phyloP scores from a whole-genome alignment of 1,140 invertebrate genomes.

The Apolygus lucorum region DNA sequence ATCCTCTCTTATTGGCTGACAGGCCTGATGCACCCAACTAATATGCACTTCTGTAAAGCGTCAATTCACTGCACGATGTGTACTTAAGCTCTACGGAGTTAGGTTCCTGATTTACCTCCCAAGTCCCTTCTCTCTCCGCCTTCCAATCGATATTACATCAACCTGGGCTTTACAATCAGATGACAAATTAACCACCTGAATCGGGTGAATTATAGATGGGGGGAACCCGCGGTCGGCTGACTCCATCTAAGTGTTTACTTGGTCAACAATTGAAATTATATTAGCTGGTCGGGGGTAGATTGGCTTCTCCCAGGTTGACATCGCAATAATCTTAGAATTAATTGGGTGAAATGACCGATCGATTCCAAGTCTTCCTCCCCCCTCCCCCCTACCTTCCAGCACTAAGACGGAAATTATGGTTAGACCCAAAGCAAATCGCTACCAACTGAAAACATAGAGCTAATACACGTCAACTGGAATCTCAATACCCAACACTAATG shows the following conservation, averaged over 20 bases:
- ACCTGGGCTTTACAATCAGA: slow-evolving; percentile 3
- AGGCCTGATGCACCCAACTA: slow-evolving; percentile 5
- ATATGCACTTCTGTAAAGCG: slow-evolving; percentile 8
- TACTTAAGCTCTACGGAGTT: neutral
- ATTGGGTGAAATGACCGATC: slow-evolving; percentile 6
- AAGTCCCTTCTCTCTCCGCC: neutral
- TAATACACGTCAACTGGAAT: too few species aligned
- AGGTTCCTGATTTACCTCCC: neutral
- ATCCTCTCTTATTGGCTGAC: neutral
- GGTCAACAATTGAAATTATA: slow-evolving; percentile 5
- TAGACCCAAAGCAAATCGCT: too few species aligned
- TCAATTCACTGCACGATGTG: neutral
- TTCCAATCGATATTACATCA: neutral
- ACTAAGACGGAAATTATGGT: too few species aligned
- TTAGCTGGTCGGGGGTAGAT: neutral
- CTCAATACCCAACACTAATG: too few species aligned
- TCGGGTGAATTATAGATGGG: slow-evolving; percentile 8
- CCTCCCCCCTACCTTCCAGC: too few species aligned
- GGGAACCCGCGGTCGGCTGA: neutral
- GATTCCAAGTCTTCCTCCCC: slow-evolving; percentile 6
- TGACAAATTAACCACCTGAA: slow-evolving; percentile 8
- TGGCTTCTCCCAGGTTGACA: neutral
- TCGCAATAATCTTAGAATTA: slow-evolving; percentile 12
- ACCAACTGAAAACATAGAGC: too few species aligned
- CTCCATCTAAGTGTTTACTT: slow-evolving; percentile 13